Evolutionary conservation across 2,888 invertebrate genomes (phyloP), one percentile per base, ranked within the genome.

Genomic region (Apotomis betuletana): DNA sequence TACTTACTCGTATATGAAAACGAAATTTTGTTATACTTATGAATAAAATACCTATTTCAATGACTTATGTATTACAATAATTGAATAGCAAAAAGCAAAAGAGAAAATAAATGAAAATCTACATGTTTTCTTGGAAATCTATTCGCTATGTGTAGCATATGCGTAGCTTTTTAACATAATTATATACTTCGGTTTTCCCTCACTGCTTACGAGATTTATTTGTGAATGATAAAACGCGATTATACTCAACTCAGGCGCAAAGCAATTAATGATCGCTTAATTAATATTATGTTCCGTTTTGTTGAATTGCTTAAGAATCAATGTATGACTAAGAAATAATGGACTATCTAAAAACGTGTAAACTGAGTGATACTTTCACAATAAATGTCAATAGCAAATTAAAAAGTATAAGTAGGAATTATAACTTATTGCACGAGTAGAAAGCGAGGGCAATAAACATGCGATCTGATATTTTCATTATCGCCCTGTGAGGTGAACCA

Each of bases 101-200:
- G 15, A 15, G 15, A 64, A 15, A 15, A 64, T 54, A 41, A 13
- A 63, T 41, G 62, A 63, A 55, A 58, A 58, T 8, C 54, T 5
- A 12, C 64, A 70, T 65, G 60, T 60, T 70, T 69, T 63, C 63
- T 58, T 51, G 13, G 69, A 58, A 69, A 58, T 57, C 62, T 63
- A 44, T 44, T 57, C 15, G 15, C 15, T 15, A 15, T 15, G 15
- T 15, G 15, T 15, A 15, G 15, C 15, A 62, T 54, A 61, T 49
- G 57, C 67, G 41, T 44, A 51, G 49, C 57, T 13, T 62, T 64
- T 59, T 38, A 61, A 36, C 65, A 61, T 67, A 55, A 61, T 67
- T 67, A 71, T 44, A 60, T 8, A 54, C 15, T 15, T 15, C n/a
- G 13, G 67, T 65, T 54, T 62, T 54, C 44, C 65, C 58, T 36